These are phyloP conservation scores for Condylostylus longicornis DNA, from an alignment of 1,140 invertebrate species.

Conservation along the genomic window DNA sequence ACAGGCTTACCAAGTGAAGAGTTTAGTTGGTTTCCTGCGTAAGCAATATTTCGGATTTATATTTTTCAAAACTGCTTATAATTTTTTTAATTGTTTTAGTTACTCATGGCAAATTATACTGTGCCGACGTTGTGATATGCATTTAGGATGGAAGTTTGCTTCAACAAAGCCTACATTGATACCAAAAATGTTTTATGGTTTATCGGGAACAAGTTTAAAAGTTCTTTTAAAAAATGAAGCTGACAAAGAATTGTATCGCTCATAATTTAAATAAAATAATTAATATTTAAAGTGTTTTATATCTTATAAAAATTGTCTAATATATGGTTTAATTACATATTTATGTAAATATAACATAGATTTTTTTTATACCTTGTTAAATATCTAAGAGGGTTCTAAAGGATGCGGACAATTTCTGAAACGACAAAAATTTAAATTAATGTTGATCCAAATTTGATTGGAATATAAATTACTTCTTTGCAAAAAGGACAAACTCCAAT, in stretches of 20 bases:
- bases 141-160: slow-evolving; percentile 69
- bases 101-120: slow-evolving; percentile 66
- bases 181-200: slow-evolving; percentile 56
- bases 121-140: slow-evolving; percentile 47
- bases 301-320: not conserved
- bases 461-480: slow-evolving; percentile 17
- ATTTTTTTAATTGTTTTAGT: slow-evolving; percentile 28
- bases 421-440: slow-evolving; percentile 1
- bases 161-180: slow-evolving; percentile 41
- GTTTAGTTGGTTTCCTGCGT: slow-evolving; percentile 78
- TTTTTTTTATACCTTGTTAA: slow-evolving; percentile 10
- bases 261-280: slow-evolving; percentile 3
- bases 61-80: too few relatives aligned
- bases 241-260: slow-evolving; percentile 1
- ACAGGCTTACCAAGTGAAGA: slow-evolving; percentile 44
- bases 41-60: slow-evolving; percentile 15
- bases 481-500: slow-evolving; percentile 27
- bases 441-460: not conserved
- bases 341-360: slow-evolving; percentile 16
- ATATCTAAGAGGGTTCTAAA: slow-evolving; percentile 11
- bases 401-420: slow-evolving; percentile 26
- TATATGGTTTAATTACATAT: slow-evolving; percentile 12
- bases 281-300: not conserved
- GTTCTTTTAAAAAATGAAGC: not conserved
- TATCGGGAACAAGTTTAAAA: slow-evolving; percentile 35